Percentiles rank a stretch among this genome's conserved stretches.
These are phyloP conservation scores for Drosophila melanocephala DNA, from an alignment of 2,888 invertebrate species.

Conservation along the genomic window DNA sequence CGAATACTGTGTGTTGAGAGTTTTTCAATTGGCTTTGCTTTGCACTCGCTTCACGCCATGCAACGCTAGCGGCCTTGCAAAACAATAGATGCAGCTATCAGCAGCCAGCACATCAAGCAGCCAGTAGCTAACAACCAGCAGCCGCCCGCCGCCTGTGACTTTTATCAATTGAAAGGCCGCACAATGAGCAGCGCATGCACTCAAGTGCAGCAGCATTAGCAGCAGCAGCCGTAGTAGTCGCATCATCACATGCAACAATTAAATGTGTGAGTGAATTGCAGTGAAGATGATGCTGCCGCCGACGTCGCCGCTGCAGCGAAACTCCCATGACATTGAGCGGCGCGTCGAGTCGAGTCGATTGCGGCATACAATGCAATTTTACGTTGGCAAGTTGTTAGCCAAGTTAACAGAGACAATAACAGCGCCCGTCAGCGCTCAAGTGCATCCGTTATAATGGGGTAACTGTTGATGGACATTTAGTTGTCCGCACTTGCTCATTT, in stretches of 20 bases:
- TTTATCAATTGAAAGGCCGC: constrained; percentile 75
- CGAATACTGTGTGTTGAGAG: constrained; percentile 1
- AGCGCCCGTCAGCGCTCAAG: constrained; percentile 66
- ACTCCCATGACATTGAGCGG: constrained; percentile 81
- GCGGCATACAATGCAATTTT: constrained; percentile 58
- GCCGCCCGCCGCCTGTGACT: constrained; percentile 42
- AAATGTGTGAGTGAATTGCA: constrained; percentile 53
- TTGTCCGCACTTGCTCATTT: constrained; percentile 24
- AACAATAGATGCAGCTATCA: constrained; percentile 72
- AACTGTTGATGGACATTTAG: constrained; percentile 67
- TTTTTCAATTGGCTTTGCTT: constrained; percentile 42
- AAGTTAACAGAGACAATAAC: constrained; percentile 67
- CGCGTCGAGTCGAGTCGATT: constrained; percentile 35
- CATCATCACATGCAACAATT: constrained; percentile 67
- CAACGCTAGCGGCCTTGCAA: constrained; percentile 78
- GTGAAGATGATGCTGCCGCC: constrained; percentile 45
- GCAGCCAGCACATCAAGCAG: constrained; percentile 21
- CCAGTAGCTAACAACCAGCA: constrained; percentile 22
- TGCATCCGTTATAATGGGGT: constrained; percentile 74
- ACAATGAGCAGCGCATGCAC: constrained; percentile 62
- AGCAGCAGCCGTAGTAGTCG: constrained; percentile 1
- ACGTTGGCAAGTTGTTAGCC: constrained; percentile 41
- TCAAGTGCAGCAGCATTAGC: constrained; percentile 46
- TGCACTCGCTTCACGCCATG: constrained; percentile 66
- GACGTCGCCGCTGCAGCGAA: constrained; percentile 37